phyloP scores from a whole-genome alignment of 1,140 invertebrate genomes.

The Hycleus phaleratus region DNA sequence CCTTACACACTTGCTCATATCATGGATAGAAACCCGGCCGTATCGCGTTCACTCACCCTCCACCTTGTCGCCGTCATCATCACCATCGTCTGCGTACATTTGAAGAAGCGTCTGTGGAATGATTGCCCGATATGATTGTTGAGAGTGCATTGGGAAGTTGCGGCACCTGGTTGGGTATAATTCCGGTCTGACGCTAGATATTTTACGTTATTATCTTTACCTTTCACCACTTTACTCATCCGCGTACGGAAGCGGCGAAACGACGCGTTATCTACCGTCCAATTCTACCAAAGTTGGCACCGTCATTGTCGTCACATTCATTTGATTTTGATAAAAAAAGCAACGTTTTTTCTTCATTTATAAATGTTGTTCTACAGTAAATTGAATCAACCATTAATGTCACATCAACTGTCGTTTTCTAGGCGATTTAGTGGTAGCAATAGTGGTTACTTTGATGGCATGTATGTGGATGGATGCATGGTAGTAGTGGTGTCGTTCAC shows the following conservation, averaged over 20 bases:
- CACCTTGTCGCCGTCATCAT: too few species aligned
- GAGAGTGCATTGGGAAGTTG: not conserved
- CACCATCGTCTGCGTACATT: not conserved
- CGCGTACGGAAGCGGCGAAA: conserved; percentile 4
- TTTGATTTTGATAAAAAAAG: too few species aligned
- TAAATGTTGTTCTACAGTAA: too few species aligned
- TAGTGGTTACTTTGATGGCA: not conserved
- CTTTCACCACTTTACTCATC: conserved; percentile 16
- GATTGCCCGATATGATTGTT: conserved; percentile 15
- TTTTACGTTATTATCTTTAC: conserved; percentile 16
- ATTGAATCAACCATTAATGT: too few species aligned
- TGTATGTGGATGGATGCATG: not conserved
- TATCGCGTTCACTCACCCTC: too few species aligned
- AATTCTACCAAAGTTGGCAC: too few species aligned
- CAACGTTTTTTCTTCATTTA: too few species aligned
- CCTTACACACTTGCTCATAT: conserved; percentile 4
- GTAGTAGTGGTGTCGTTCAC: not conserved
- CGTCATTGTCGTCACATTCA: too few species aligned
- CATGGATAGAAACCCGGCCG: too few species aligned
- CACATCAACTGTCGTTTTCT: too few species aligned
- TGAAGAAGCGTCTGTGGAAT: conserved; percentile 9
- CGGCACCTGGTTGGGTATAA: conserved; percentile 4
- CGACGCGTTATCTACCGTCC: conserved; percentile 6
- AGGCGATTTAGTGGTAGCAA: not conserved
- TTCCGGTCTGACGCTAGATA: conserved; percentile 4